Base-by-base conservation (phyloP, 2,888 invertebrate species). In the Amphipyra berbera region DNA sequence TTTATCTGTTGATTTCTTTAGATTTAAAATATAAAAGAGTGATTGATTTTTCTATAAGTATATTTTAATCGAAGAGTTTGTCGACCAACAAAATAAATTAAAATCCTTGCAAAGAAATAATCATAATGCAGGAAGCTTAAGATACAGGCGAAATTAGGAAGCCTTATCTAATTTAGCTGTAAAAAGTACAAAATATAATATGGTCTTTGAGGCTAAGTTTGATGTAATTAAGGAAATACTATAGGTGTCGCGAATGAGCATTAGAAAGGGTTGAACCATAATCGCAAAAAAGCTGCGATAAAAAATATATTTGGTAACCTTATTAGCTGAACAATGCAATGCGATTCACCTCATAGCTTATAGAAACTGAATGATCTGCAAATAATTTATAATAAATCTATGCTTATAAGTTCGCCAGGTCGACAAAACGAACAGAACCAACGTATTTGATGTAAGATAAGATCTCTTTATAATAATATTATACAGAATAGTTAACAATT, bases 401-500 rank as follows among this genome's bases (percentile, higher is more conserved):
- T 81, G 82, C 82, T 82, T 86, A 83, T 62, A 79, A 93, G 92
- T 88, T 88, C 86, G 86, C 93, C 94, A 94, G 94, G 94, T 93
- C 89, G 85, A 84, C 91, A 93, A 94, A 94, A 93, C 88, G 89
- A 91, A 89, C 91, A 90, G 82, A 89, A 91, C 93, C 93, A 94
- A 94, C 94, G 90, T 89, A 83, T 79, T 71, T 72, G 79, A 68
- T 76, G 74, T 82, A 78, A 82, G 79, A 90, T 90, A 90, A 90
- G 88, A 79, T 74, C 49, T 80, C 37, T 77, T 57, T 68, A 64
- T 69, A 68, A 68, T 73, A 73, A 72, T 75, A 80, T 79, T 46
- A 76, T 71, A 61, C 41, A 14, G 14, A 48, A 73, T 79, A 77
- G 75, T 57, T 75, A 81, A 78, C 66, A 56, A 59, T 49, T 52